Base-by-base conservation (phyloP, 2,888 invertebrate species). In the Drosophila kanekoi region DNA sequence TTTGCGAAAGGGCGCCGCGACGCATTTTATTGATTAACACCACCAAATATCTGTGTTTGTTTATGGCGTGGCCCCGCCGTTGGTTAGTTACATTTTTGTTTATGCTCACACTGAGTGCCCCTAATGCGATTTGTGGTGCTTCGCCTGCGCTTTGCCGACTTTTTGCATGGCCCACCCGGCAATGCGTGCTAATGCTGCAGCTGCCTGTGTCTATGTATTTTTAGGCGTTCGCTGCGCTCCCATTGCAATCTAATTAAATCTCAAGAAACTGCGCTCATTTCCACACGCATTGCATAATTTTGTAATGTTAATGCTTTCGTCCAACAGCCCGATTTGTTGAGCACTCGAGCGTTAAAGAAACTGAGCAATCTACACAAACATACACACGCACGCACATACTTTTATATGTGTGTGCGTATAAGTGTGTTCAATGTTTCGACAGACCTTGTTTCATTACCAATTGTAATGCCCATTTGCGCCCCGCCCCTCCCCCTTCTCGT, bases 231-330 rank as follows among this genome's bases (percentile, higher is more conserved):
- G 62, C 67, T 62, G 54, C 62, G 79, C 67, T 66, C 81, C 60
- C 84, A 69, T 72, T 83, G 81, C 81, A 84, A 72, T 83, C 88
- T 85, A 85, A 87, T 81, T 87, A 80, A 84, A 86, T 75, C 72
- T 64, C 60, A 59, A 65, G 67, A 71, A 81, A 47, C 43, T 88
- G 86, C 66, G 79, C 88, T 79, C 78, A 80, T 84, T 86, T 83
- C 77, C 67, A 77, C 79, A 86, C 70, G 68, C 83, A 79, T 82
- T 86, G 86, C 84, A 79, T 87, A 88, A 87, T 80, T 76, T 68
- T 65, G 37, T 52, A 68, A 73, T 58, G 56, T 52, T 58, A 72
- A 75, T 77, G 51, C 43, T 58, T 68, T 57, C 38, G 37, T 38
- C 51, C 56, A 38, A 44, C 56, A 33, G 38, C 16, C 41, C 23